Conservation (phyloP, 2,888 invertebrate species). For the Lordiphosa andalusiaca region DNA sequence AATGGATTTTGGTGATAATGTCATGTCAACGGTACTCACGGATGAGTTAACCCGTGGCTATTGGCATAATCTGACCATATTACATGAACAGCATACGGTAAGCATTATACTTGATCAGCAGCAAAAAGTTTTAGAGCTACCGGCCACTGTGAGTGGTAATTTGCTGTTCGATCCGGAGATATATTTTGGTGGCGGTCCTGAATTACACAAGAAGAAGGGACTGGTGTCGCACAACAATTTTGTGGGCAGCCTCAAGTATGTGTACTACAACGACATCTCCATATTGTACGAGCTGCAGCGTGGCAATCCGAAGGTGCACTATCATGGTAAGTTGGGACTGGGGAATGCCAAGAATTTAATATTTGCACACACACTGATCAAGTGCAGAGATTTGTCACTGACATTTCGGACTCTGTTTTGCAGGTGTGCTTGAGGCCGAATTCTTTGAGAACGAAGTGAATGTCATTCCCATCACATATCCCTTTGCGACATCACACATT, state of each 20-base stretch:
- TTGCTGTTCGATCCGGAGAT: constrained; percentile 96
- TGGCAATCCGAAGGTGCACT: constrained; percentile 91
- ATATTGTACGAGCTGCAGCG: constrained; percentile 93
- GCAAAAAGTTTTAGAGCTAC: constrained; percentile 85
- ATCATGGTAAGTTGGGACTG: constrained; percentile 81
- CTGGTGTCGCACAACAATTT: constrained; percentile 91
- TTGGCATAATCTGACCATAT: constrained; percentile 95
- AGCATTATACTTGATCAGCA: constrained; percentile 89
- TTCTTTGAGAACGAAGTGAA: constrained; percentile 91
- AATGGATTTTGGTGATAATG: constrained; percentile 92
- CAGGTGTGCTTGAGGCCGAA: constrained; percentile 88
- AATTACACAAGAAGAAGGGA: constrained; percentile 90
- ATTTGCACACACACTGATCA: constrained; percentile 2
- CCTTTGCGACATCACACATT: constrained; percentile 93
- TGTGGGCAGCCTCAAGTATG: constrained; percentile 93
- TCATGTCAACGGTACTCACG: constrained; percentile 86
- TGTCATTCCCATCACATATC: constrained; percentile 94
- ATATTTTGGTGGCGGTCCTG: constrained; percentile 94
- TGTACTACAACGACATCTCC: constrained; percentile 95
- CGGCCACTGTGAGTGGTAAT: constrained; percentile 82
- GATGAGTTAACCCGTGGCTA: constrained; percentile 86
- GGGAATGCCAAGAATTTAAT: constrained; percentile 10
- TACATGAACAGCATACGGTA: constrained; percentile 88
- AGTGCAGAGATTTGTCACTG: constrained; percentile 15
- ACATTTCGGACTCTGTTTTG: constrained; percentile 20